These are phyloP conservation scores for Clivina fossor DNA, from an alignment of 2,888 invertebrate genomes.

Conservation along the genomic window DNA sequence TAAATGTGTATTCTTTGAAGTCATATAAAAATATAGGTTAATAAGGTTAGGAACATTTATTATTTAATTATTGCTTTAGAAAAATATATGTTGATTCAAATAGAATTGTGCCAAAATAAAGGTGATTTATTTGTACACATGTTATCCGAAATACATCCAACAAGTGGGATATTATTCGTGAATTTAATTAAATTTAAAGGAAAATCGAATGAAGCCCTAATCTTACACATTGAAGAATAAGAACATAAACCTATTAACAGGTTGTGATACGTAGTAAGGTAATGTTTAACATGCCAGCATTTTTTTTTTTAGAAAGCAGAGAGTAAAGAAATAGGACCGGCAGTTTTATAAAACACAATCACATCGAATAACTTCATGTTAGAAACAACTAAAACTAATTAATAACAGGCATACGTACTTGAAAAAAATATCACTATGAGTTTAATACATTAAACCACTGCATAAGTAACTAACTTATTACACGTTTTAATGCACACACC, in stretches of 20 bases:
- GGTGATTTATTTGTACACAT: too few species aligned
- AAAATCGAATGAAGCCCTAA: constrained; percentile 18
- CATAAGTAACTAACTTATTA: constrained; percentile 47
- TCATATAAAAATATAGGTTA: too few species aligned
- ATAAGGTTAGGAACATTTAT: too few species aligned
- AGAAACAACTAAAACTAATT: constrained; percentile 7
- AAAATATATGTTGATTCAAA: too few species aligned
- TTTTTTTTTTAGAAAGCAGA: constrained; percentile 32
- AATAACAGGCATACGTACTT: constrained; percentile 23
- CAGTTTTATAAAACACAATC: constrained; percentile 20
- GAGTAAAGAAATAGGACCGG: constrained; percentile 25
- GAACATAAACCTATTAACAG: constrained; percentile 31
- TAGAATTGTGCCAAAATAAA: too few species aligned
- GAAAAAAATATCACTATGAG: constrained; percentile 29
- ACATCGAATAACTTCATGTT: constrained; percentile 2
- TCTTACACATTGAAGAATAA: constrained; percentile 15
- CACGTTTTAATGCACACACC: constrained; percentile 45
- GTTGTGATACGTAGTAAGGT: constrained; percentile 30
- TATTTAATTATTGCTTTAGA: too few species aligned
- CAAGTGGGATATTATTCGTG: too few species aligned
- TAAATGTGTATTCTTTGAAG: too few species aligned
- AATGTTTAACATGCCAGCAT: constrained; percentile 33
- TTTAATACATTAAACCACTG: constrained; percentile 45
- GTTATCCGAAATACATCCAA: too few species aligned
- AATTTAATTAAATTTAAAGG: constrained; percentile 3